Base-by-base conservation (phyloP, 2,888 invertebrate genomes). In the Drosophila putrida region DNA sequence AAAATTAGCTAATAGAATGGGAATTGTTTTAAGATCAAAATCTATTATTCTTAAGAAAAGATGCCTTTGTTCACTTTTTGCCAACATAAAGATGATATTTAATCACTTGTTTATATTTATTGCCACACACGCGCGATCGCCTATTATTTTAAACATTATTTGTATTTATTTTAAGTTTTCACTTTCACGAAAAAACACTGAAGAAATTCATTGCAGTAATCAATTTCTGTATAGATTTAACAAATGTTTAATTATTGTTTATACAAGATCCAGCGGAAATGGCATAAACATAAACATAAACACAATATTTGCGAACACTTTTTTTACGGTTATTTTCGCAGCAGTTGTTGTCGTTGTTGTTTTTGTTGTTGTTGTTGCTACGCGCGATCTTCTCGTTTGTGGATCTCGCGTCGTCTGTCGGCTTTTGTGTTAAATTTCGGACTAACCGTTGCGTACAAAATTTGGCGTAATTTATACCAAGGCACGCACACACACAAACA, bases 381-480 rank as follows among this genome's bases (percentile, higher is more conserved):
- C 53, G 35, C 72, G 75, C 86, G 89, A 80, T 89, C 80, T 62
- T 64, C 73, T 60, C 49, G 27, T 59, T 53, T 51, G 62, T 54
- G 28, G 47, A 73, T 61, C 39, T 55, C 64, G 63, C 70, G 75
- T 75, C 78, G 75, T 75, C 78, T 67, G 76, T 53, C 55, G 46
- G 44, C 68, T 69, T 64, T 62, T 57, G 66, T 67, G 70, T 65
- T 33, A 71, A 60, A 65, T 70, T 82, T 85, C 83, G 74, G 73
- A 91, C 91, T 91, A 91, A 90, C 75, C 77, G 75, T 47, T 83
- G 88, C 82, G 81, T 80, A 80, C 71, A 74, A 81, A 77, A 68
- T 84, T 83, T 83, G 72, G 84, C 82, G 78, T 71, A 75, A 85
- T 91, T 91, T 91, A 91, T 91, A 91, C 80, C 76, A 78, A 79